A percentile compares a stretch with the other conserved stretches of the same genome.
phyloP scores from a whole-genome alignment of 2,113 vertebrate species.

The Manacus vitellinus region DNA sequence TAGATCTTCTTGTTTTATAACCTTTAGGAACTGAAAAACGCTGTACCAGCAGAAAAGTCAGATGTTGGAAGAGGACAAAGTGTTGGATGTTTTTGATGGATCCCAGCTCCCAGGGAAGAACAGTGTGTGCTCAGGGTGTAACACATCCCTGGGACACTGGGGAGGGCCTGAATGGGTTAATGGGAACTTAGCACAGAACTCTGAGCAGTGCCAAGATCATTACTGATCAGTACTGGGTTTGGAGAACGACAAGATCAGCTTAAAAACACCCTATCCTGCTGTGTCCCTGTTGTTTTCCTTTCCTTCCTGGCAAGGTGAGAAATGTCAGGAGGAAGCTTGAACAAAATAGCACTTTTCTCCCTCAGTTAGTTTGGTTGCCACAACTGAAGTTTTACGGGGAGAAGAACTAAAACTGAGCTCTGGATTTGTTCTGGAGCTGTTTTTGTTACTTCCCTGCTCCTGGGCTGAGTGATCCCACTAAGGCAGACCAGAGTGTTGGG shows the following conservation, averaged over 20 bases:
- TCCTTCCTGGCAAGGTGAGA: not conserved
- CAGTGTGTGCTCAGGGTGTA: rapidly evolving
- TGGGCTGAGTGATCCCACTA: not conserved
- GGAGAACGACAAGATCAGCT: not conserved
- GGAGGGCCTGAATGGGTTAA: not conserved
- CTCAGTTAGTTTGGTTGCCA: not conserved
- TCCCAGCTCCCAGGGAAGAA: not conserved
- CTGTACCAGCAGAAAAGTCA: not conserved
- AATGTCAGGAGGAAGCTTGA: not conserved
- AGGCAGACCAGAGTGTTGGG: rapidly evolving
- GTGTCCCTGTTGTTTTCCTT: not conserved
- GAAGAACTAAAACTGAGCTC: not conserved
- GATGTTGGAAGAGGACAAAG: not conserved
- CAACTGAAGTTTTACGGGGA: rapidly evolving
- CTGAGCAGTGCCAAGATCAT: not conserved
- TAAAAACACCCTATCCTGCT: not conserved
- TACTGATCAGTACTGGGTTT: not conserved
- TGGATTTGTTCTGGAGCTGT: not conserved
- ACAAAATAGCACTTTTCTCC: not conserved
- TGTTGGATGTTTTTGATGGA: not conserved
- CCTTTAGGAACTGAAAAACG: not conserved
- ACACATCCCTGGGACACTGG: not conserved
- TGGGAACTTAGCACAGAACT: not conserved
- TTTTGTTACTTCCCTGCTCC: not conserved
- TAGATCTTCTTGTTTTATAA: not conserved